Conservation (phyloP, 2,113 vertebrate genomes). For the Pica pica region DNA sequence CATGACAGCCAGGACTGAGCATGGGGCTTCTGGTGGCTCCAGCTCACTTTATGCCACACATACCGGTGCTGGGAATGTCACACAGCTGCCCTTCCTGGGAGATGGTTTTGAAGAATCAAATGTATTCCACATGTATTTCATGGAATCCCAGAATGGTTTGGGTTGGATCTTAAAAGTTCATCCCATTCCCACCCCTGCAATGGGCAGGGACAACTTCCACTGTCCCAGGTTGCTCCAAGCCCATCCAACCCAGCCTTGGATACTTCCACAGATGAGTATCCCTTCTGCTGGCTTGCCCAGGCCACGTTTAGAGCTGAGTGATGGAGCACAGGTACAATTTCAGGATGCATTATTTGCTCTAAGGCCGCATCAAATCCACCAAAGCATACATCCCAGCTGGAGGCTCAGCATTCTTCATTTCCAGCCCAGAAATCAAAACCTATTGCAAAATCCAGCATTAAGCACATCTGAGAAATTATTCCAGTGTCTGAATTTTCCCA, state of each 20-base stretch:
- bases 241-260: fast-evolving
- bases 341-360: background rate
- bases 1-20: background rate
- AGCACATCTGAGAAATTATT: background rate
- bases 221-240: background rate
- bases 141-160: background rate
- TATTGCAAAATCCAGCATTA: background rate
- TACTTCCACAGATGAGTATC: background rate
- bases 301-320: background rate
- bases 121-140: background rate
- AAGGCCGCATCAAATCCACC: background rate
- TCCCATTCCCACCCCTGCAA: background rate
- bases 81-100: background rate
- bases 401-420: background rate
- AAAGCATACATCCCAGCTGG: background rate
- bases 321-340: background rate
- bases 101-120: background rate
- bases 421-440: background rate
- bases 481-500: background rate
- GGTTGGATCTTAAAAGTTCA: background rate
- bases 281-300: background rate
- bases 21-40: background rate
- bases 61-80: background rate
- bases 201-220: background rate
- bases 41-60: background rate